Conservation (phyloP, 2,797 vertebrate species). For the Erethizon dorsatum region DNA sequence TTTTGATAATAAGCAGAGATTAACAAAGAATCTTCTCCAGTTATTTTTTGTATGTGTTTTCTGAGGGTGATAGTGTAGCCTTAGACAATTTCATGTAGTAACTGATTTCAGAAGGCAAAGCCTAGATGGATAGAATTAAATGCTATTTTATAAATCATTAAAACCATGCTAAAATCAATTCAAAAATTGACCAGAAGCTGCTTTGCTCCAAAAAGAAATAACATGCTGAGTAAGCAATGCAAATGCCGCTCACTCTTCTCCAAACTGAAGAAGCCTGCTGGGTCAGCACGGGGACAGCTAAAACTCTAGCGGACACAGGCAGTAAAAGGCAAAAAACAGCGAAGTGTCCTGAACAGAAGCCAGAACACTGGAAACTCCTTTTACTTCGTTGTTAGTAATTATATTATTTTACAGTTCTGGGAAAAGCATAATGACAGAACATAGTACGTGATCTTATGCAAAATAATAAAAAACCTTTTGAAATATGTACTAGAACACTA, state of each 20-base stretch:
- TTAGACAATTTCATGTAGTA: conserved; percentile 17
- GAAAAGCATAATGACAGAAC: neutral
- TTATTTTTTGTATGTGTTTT: neutral
- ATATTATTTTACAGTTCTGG: neutral
- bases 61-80: neutral
- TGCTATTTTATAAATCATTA: conserved; percentile 79
- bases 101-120: conserved; percentile 69
- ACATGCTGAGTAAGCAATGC: conserved; percentile 68
- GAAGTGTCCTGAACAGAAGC: neutral
- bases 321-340: conserved; percentile 6
- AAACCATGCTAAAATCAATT: conserved; percentile 77
- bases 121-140: conserved; percentile 69
- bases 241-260: conserved; percentile 27
- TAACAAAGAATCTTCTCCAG: conserved; percentile 6
- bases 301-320: neutral
- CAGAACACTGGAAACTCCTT: neutral
- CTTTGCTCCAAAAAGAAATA: conserved; percentile 74
- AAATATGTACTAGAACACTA: neutral
- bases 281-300: conserved; percentile 39
- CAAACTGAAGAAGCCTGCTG: conserved; percentile 38
- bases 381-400: neutral
- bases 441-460: neutral
- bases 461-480: neutral
- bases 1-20: neutral
- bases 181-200: conserved; percentile 75